These are phyloP conservation scores for Sternotherus odoratus DNA, from an alignment of 2,797 vertebrate species.

Conservation along the genomic window DNA sequence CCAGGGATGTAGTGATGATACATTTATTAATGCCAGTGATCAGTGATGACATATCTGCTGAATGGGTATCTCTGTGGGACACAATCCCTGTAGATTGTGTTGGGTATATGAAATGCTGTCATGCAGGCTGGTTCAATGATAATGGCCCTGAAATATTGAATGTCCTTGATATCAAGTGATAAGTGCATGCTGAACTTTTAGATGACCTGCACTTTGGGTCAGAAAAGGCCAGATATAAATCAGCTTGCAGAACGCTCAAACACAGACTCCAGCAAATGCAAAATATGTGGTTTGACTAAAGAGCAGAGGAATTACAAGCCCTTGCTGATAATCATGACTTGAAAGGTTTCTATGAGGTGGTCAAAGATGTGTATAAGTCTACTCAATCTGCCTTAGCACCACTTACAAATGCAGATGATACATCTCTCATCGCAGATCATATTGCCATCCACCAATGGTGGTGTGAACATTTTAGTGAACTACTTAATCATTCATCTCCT, in stretches of 20 bases:
- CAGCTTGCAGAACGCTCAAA: background rate
- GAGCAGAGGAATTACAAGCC: background rate
- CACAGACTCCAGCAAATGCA: background rate
- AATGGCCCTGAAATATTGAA: background rate
- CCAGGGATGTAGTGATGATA: background rate
- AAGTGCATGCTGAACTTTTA: background rate
- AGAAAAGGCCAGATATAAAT: background rate
- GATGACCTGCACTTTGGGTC: background rate
- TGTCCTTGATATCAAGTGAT: background rate
- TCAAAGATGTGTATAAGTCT: background rate
- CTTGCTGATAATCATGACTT: background rate
- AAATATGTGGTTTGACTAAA: background rate
- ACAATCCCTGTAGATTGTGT: background rate
- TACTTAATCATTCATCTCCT: background rate
- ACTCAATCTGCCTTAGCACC: background rate
- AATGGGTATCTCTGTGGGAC: background rate
- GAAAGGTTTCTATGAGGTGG: background rate
- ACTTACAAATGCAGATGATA: background rate
- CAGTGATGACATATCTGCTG: background rate
- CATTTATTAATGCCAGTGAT: background rate
- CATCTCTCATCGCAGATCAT: background rate
- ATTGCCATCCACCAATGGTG: background rate
- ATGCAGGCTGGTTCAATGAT: background rate
- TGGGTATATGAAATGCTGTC: background rate
- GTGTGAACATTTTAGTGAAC: background rate